Base-by-base conservation (phyloP, 2,797 vertebrate species). In the Micropoecilia bifurca region DNA sequence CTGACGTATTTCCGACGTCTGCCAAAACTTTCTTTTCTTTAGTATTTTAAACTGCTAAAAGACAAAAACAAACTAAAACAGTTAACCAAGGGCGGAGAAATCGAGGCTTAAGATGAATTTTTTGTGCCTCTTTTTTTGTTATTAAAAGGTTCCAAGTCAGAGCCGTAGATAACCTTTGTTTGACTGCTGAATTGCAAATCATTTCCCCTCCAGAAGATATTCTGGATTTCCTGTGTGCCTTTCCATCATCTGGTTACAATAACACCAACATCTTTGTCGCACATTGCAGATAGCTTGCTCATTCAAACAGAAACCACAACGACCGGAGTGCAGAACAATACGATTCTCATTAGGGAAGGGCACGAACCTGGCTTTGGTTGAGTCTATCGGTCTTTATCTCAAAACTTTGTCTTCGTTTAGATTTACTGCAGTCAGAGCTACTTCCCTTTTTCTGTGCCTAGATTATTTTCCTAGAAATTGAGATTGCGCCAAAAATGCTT, bases 171-270 rank as follows among this genome's bases (percentile, higher is more conserved):
- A 71, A 68, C 28, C 4, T 30, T 12, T 33, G 22, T 50, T 43
- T 39, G 25, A 41, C 39, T 74, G 45, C 16, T 48, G 25, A 41
- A 53, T 43, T 39, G 33, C 14, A 43, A 43, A 71, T 6, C 20
- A 0, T 4, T 22, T 10, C 1, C 25, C 46, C 43, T 36, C 28
- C 18, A 50, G 47, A 68, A 39, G 47, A n/a, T 66, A 71, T 8
- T 77, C 25, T 75, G 43, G 47, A 76, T 68, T 69, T 71, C 2
- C 74, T 76, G 61, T 84, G 50, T 81, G 16, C 75, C 36, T 79
- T 14, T 18, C 53, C 33, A 33, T 50, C 45, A 45, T 61, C 28
- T 79, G 73, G 66, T 28, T 73, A 25, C 33, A 36, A 50, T 74
- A 47, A 87, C 12, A 78, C 48, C 84, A 12, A 16, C 33, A 28